These are phyloP conservation scores for Ianthella basta DNA, from an alignment of 37 sponge, comb jelly and placozoan genomes.

Conservation along the genomic window DNA sequence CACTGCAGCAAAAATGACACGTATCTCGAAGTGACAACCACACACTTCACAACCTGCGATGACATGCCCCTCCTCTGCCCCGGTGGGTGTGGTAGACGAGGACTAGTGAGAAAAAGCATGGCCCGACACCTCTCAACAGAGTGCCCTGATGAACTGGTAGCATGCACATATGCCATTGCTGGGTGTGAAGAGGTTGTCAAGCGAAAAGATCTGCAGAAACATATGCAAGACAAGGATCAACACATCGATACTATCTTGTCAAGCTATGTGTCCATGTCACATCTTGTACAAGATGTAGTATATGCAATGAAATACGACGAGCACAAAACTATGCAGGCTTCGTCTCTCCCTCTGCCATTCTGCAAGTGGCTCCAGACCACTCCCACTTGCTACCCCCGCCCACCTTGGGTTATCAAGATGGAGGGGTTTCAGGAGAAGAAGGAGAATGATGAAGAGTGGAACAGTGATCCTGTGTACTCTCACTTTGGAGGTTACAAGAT, in stretches of 20 bases:
- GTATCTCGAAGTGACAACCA: background rate
- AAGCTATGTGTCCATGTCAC: too few relatives aligned
- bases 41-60: constrained; percentile 5
- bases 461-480: constrained; percentile 51
- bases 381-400: constrained; percentile 16
- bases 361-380: constrained; percentile 17
- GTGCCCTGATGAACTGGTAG: constrained; percentile 33
- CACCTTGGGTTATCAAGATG: constrained; percentile 14
- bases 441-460: constrained; percentile 28
- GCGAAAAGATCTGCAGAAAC: background rate
- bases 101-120: constrained; percentile 15
- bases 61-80: constrained; percentile 26
- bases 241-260: background rate
- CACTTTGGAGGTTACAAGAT: constrained; percentile 50
- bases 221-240: background rate
- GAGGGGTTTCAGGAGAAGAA: constrained; percentile 16
- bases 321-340: too few relatives aligned
- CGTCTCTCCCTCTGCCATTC: constrained; percentile 13
- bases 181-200: constrained; percentile 44
- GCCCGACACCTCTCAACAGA: constrained; percentile 10
- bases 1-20: constrained; percentile 3
- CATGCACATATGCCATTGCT: constrained; percentile 49
- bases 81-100: background rate
- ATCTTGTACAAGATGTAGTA: too few relatives aligned
- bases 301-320: too few relatives aligned